Evolutionary conservation across 2,113 vertebrate genomes (phyloP).

Genomic region (Anoplopoma fimbria): DNA sequence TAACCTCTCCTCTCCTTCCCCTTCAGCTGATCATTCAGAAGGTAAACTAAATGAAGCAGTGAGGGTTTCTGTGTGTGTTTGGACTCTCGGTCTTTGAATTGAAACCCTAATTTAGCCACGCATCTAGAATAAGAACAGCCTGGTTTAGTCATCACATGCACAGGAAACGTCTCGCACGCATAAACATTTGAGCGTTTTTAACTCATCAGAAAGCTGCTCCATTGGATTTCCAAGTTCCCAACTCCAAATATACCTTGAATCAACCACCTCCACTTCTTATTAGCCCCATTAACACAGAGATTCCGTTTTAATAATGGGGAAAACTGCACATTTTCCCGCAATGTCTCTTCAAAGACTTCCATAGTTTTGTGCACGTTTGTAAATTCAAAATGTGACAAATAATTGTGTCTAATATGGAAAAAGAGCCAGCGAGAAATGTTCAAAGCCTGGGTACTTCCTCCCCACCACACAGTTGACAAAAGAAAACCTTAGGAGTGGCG

Average conservation of each 20-base stretch:
- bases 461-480: background rate
- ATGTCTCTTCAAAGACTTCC: background rate
- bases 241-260: background rate
- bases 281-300: too few relatives aligned
- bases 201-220: background rate
- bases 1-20: conserved; percentile 10
- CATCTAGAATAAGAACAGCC: conserved; percentile 15
- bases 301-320: background rate
- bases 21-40: conserved; percentile 69
- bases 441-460: background rate
- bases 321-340: background rate
- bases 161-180: background rate
- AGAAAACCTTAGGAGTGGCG: too few relatives aligned
- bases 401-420: background rate
- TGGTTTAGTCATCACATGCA: conserved; percentile 16
- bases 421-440: background rate
- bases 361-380: background rate
- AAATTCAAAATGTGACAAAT: background rate
- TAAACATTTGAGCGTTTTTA: background rate
- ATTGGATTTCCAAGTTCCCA: background rate
- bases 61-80: too few relatives aligned
- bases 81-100: conserved; percentile 27
- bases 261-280: background rate
- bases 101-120: conserved; percentile 30
- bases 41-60: conserved; percentile 51